A percentile compares a stretch with the other conserved stretches of the same genome.
Evolutionary conservation across 64 coral and sea anemone species (phyloP).

Genomic region (Anthopleura sola): DNA sequence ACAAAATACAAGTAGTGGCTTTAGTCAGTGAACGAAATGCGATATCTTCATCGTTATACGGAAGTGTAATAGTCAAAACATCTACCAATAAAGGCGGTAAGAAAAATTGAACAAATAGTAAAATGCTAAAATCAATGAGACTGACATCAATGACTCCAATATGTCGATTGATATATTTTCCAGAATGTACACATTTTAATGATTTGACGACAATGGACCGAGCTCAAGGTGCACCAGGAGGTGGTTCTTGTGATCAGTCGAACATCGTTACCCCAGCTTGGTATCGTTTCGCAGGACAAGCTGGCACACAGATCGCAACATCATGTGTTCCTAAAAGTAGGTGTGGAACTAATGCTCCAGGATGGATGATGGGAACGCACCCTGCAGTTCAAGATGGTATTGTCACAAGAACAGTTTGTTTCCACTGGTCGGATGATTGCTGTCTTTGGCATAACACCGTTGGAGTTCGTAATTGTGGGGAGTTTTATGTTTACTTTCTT

Average conservation of each 20-base stretch:
- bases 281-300: neutral
- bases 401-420: slow-evolving; percentile 32
- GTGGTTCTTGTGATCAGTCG: neutral
- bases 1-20: neutral
- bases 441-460: slow-evolving; percentile 9
- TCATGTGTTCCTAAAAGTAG: neutral
- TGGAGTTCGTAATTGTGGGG: neutral
- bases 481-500: slow-evolving; percentile 18
- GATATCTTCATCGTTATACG: neutral
- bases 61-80: neutral
- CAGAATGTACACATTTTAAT: neutral
- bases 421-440: slow-evolving; percentile 17
- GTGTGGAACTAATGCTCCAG: slow-evolving; percentile 7
- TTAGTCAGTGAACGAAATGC: neutral
- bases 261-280: neutral
- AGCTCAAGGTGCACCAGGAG: neutral
- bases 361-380: slow-evolving; percentile 44
- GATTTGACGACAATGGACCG: neutral
- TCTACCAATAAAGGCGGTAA: neutral
- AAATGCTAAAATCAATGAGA: neutral
- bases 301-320: neutral
- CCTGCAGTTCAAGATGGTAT: slow-evolving; percentile 28
- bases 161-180: neutral
- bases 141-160: no score
- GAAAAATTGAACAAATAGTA: neutral